A percentile compares a stretch with the other conserved stretches of the same genome.
These are phyloP conservation scores for Zygothrica quintamaculata DNA, from an alignment of 2,888 invertebrate genomes.

Conservation along the genomic window DNA sequence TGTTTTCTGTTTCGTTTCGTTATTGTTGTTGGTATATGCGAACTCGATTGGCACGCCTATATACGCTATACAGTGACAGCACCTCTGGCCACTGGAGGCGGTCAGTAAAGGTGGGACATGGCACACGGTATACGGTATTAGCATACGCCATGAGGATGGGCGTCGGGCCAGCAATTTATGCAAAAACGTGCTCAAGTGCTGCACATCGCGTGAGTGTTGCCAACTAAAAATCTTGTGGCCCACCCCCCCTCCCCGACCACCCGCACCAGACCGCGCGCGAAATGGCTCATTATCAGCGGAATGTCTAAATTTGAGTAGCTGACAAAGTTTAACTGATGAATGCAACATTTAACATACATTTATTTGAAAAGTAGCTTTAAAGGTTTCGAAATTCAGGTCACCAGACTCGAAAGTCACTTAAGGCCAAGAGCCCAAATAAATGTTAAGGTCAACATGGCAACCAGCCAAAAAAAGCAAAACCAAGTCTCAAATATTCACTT, in stretches of 20 bases:
- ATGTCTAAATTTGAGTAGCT: constrained; percentile 48
- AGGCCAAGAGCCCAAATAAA: constrained; percentile 59
- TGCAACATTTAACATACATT: no score
- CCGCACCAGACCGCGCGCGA: constrained; percentile 13
- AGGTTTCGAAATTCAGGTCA: constrained; percentile 56
- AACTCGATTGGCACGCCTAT: constrained; percentile 6
- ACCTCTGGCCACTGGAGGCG: constrained; percentile 16
- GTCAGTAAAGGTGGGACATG: constrained; percentile 60
- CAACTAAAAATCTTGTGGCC: constrained; percentile 41
- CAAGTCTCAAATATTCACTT: constrained; percentile 72
- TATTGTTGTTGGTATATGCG: no score
- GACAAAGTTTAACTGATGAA: constrained; percentile 18
- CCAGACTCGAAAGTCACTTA: constrained; percentile 53
- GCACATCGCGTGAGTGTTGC: constrained; percentile 69
- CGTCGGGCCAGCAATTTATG: constrained; percentile 66
- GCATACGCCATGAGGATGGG: constrained; percentile 61
- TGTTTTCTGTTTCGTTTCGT: no score
- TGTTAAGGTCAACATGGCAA: constrained; percentile 68
- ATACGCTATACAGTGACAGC: constrained; percentile 4
- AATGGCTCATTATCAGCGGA: constrained; percentile 66
- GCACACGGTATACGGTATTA: constrained; percentile 65
- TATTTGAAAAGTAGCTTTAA: constrained; percentile 33
- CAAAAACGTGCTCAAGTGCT: constrained; percentile 76
- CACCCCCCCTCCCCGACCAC: constrained; percentile 2
- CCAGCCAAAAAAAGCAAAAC: constrained; percentile 30